These are phyloP conservation scores for Iguana delicatissima DNA, from an alignment of 2,797 vertebrate species.

Conservation along the genomic window DNA sequence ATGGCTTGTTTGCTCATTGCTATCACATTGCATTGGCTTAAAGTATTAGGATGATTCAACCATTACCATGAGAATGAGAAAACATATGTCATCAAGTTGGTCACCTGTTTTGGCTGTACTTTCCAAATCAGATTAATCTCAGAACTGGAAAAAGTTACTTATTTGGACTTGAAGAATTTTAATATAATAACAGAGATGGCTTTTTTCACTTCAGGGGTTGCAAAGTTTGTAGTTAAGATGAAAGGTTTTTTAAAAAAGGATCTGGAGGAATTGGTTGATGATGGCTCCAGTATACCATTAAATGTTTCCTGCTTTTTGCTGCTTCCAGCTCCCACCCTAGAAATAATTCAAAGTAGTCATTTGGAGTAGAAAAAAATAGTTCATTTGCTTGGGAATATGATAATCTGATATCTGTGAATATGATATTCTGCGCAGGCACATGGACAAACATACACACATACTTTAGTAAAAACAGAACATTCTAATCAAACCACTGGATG, in stretches of 20 bases:
- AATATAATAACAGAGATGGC: neutral
- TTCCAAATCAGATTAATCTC: neutral
- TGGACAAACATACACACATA: neutral
- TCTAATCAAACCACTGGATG: no score
- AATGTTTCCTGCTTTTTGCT: constrained; percentile 15
- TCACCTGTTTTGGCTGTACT: neutral
- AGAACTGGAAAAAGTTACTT: neutral
- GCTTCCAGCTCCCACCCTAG: neutral
- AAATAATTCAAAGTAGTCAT: constrained; percentile 6
- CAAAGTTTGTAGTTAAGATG: neutral
- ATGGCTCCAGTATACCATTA: neutral
- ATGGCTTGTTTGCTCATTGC: neutral
- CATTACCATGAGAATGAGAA: neutral
- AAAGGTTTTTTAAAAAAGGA: neutral
- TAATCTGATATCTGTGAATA: neutral
- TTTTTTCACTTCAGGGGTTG: neutral
- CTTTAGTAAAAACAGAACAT: no score
- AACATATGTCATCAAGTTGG: neutral
- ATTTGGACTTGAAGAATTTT: neutral
- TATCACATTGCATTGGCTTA: neutral
- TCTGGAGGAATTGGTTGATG: neutral
- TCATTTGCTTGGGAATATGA: neutral
- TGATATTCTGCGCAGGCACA: neutral
- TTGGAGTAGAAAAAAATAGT: neutral
- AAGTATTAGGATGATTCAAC: neutral